These are phyloP conservation scores for Chironomus tentans DNA, from an alignment of 2,888 invertebrate genomes.

Conservation along the genomic window DNA sequence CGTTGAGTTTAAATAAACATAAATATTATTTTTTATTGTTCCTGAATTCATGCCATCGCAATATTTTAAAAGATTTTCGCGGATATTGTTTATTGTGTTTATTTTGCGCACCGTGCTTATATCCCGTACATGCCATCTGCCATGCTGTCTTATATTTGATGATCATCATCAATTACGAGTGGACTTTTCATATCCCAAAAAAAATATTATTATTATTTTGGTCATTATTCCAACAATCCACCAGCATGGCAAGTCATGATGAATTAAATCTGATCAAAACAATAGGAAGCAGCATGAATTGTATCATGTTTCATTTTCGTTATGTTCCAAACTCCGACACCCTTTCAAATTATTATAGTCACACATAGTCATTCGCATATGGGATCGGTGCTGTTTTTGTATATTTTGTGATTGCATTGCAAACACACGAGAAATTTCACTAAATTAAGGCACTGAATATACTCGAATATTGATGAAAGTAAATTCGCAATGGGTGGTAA, in stretches of 20 bases:
- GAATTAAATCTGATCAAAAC: neutral
- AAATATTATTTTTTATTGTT: neutral
- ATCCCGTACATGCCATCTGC: neutral
- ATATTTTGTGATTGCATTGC: neutral
- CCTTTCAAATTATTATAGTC: neutral
- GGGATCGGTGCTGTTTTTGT: too few relatives aligned
- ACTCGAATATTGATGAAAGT: neutral
- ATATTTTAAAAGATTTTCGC: slow-evolving; percentile 18
- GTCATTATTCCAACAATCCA: neutral
- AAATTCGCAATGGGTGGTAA: slow-evolving; percentile 1
- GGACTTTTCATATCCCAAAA: neutral
- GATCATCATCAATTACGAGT: neutral
- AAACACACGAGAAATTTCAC: too few relatives aligned
- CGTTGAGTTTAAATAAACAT: neutral
- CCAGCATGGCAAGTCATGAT: neutral
- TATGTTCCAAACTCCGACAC: neutral
- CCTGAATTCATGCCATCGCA: neutral
- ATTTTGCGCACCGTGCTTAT: neutral
- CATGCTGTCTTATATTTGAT: neutral
- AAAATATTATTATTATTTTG: too few relatives aligned
- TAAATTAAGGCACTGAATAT: neutral
- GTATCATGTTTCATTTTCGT: neutral
- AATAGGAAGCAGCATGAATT: too few relatives aligned
- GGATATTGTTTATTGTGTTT: neutral
- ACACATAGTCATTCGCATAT: neutral